Base-by-base conservation (phyloP, 2,888 invertebrate species). In the Zygothrica quintamaculata region DNA sequence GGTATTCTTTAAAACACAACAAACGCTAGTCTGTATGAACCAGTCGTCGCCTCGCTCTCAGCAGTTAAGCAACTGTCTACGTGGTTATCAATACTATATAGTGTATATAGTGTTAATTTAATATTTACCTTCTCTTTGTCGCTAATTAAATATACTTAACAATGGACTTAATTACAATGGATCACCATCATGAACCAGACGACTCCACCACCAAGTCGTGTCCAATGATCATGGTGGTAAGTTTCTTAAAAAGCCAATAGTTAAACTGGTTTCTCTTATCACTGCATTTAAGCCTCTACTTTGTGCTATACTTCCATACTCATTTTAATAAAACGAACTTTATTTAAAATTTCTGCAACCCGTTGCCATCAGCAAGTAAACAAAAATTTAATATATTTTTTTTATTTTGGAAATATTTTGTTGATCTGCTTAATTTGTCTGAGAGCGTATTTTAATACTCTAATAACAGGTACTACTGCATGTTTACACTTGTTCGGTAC, bases 151-250 rank as follows among this genome's bases (percentile, higher is more conserved):
- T 12, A 26, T 34, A 26, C 13, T 16, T 43, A 31, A 46, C 56
- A 47, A 65, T 53, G 51, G 69, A 64, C n/a, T 4, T 61, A 8
- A 79, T 73, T 61, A 58, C 74, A 47, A 88, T 88, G 88, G 85
- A 88, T 75, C 85, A 88, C 44, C 73, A 85, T 47, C 82, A 86
- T 31, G 73, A 56, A 1, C 11, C 52, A 11, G 58, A 31, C 6
- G 47, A 65, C 7, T n/a, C 62, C 2, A 29, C 52, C 1, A 36
- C 62, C 18, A 67, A 70, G 12, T 68, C 72, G 31, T 90, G 90
- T 13, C 89, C 89, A 16, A 90, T 90, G 90, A 90, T 89, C 22
- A 90, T 90, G 90, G 81, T 78, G 68, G 90, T 90, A 84, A 90
- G 90, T 88, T 61, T 25, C 11, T n/a, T n/a, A n/a, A n/a, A n/a